These are phyloP conservation scores for Struthio camelus DNA, from an alignment of 2,113 vertebrate species.

Conservation along the genomic window DNA sequence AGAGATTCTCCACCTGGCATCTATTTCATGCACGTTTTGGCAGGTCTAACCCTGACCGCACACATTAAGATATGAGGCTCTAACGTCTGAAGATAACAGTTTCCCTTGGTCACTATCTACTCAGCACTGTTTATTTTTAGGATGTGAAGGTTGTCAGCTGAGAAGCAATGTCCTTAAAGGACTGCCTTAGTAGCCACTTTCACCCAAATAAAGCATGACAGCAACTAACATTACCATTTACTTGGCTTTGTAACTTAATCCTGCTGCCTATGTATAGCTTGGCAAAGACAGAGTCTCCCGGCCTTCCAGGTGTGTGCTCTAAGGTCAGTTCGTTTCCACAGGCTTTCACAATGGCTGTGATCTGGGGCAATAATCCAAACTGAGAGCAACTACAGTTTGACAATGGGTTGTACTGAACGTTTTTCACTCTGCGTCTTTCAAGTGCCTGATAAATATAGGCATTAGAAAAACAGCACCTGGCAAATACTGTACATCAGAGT, in stretches of 20 bases:
- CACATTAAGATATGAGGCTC: background rate
- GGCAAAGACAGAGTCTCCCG: background rate
- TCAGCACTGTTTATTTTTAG: slow-evolving; percentile 6
- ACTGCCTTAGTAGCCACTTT: background rate
- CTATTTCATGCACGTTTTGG: background rate
- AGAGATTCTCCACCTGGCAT: background rate
- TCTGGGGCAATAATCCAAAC: background rate
- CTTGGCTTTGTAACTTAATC: background rate
- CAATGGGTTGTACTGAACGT: background rate
- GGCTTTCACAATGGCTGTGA: background rate
- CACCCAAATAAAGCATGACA: slow-evolving; percentile 20
- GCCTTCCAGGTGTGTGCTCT: slow-evolving; percentile 26
- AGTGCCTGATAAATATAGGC: background rate
- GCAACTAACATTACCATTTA: background rate
- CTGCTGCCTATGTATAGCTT: background rate
- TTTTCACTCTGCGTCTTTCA: slow-evolving; percentile 15
- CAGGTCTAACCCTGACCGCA: background rate
- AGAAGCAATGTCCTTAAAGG: slow-evolving; percentile 11
- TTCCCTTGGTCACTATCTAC: background rate
- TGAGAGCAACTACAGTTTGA: background rate
- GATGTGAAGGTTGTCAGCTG: background rate
- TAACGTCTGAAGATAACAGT: background rate
- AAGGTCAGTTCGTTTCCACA: background rate
- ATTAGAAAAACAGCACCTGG: background rate
- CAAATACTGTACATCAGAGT: background rate